These are phyloP conservation scores for Muscicapa adusta DNA, from an alignment of 2,113 vertebrate species.

Conservation along the genomic window DNA sequence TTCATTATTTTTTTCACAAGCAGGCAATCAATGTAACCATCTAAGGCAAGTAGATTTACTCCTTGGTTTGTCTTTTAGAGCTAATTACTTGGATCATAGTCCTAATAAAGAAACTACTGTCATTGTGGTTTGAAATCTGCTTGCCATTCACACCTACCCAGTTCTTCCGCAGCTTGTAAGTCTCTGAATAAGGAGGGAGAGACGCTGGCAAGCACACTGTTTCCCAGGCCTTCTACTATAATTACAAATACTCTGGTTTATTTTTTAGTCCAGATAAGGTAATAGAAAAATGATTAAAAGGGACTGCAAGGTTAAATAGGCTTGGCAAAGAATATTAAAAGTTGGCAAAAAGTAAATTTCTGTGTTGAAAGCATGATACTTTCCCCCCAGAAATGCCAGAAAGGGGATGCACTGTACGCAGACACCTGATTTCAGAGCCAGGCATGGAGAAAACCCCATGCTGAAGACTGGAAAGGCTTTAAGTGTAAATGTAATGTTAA, in stretches of 20 bases:
- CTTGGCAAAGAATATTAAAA: not conserved
- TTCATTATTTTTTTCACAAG: not conserved
- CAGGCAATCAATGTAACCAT: not conserved
- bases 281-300: not conserved
- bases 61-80: not conserved
- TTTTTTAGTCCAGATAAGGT: not conserved
- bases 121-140: not conserved
- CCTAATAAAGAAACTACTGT: not conserved
- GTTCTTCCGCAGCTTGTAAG: not conserved
- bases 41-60: not conserved
- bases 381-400: not conserved
- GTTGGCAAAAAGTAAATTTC: not conserved
- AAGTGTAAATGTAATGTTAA: not conserved
- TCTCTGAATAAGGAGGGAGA: not conserved
- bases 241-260: not conserved
- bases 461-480: not conserved
- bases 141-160: not conserved
- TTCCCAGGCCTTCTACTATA: not conserved
- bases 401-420: not conserved
- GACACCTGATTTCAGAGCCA: not conserved
- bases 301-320: not conserved
- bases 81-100: not conserved
- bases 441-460: not conserved
- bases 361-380: not conserved
- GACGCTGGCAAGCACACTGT: fast-evolving